Evolutionary conservation across 2,888 invertebrate genomes (phyloP).

Genomic region (Chirona hameri): DNA sequence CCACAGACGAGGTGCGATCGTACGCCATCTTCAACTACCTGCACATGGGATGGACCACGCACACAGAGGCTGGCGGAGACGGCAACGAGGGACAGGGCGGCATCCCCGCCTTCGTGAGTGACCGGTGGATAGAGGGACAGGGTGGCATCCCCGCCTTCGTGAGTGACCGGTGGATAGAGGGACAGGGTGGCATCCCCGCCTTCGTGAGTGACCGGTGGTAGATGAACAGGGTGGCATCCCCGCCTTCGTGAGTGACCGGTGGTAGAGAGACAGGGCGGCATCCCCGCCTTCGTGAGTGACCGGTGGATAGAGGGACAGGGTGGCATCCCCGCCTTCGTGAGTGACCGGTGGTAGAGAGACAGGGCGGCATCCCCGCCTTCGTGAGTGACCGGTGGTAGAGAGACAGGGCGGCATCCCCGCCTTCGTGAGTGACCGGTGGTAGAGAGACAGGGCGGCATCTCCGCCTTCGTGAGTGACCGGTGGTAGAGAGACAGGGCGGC

Average conservation of each 20-base stretch:
- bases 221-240: too few relatives aligned
- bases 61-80: constrained; percentile 63
- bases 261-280: constrained; percentile 81
- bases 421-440: too few relatives aligned
- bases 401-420: too few relatives aligned
- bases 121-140: neutral
- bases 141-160: too few relatives aligned
- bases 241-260: too few relatives aligned
- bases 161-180: constrained; percentile 51
- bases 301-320: too few relatives aligned
- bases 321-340: too few relatives aligned
- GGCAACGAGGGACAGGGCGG: constrained; percentile 82
- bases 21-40: constrained; percentile 95
- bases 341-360: too few relatives aligned
- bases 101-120: constrained; percentile 76
- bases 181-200: constrained; percentile 82
- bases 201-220: constrained; percentile 60
- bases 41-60: constrained; percentile 82
- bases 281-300: constrained; percentile 74
- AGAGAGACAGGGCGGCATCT: constrained; percentile 79
- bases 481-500: too few relatives aligned
- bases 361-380: constrained; percentile 80
- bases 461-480: constrained; percentile 69
- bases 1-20: constrained; percentile 88
- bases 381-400: constrained; percentile 56